Base-by-base conservation (phyloP, 1,140 invertebrate genomes). In the Apis florea region DNA sequence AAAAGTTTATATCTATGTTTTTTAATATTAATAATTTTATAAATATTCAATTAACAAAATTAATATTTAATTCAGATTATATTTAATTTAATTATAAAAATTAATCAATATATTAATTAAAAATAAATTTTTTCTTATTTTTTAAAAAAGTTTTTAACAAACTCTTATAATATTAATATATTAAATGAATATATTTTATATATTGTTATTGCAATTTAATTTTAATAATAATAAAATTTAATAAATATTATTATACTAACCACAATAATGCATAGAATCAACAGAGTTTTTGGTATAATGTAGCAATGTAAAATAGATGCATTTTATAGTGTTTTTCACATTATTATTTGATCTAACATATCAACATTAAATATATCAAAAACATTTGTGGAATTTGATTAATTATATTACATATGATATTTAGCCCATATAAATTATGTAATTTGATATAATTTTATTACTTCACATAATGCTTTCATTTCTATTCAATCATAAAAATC, bases 231-330 rank as follows among this genome's bases (percentile, higher is more conserved):
- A n/a, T n/a, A 11, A 68, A 64, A 13, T 9, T 64, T n/a, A 6
- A 76, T 19, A 76, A 72, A 71, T 11, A 58, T 56, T 11, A 26
- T 17, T 59, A 79, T 68, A 87, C 76, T 85, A 79, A 85, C 83
- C 84, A 83, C 63, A 24, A 11, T 47, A 56, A 79, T 68, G 68
- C 63, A 73, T 21, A 71, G 64, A 54, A 72, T 72, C 66, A 68
- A 82, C 58, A 40, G n/a, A 26, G 67, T 79, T 69, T 17, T 49
- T 69, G 54, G 77, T 79, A 63, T 68, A 63, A 67, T 64, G 40
- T 67, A 71, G 17, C 68, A 72, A 76, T 12, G 53, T 26, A 71
- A 77, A 59, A 19, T 66, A 84, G 56, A 56, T 53, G 59, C 78
- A 86, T 86, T 54, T 74, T 70, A 71, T 40, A 40, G 54, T 51